Conservation (phyloP, 2,888 invertebrate species). For the Amblyjoppa proteus region DNA sequence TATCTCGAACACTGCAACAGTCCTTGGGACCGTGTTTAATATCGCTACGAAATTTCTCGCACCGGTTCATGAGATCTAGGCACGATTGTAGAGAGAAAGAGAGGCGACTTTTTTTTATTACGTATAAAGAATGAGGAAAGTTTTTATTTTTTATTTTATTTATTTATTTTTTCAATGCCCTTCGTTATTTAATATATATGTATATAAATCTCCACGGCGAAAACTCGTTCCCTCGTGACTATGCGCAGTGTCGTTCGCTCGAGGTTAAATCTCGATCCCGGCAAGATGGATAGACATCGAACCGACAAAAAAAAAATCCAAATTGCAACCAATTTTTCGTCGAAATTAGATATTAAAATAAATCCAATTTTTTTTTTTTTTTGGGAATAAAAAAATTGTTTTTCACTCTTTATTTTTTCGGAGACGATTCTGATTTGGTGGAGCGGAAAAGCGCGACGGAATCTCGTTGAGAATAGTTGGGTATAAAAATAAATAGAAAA, state of each 20-base stretch:
- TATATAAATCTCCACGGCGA: slow-evolving; percentile 18
- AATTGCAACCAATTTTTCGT: background rate
- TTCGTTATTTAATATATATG: slow-evolving; percentile 19
- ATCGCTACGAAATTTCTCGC: background rate
- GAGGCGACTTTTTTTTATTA: slow-evolving; percentile 16
- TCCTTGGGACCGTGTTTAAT: background rate
- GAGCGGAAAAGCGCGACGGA: background rate
- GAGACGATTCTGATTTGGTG: background rate
- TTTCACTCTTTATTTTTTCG: background rate
- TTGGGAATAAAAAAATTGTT: background rate
- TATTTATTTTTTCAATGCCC: slow-evolving; percentile 66
- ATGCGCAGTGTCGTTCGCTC: background rate
- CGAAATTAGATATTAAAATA: background rate
- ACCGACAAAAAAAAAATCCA: background rate
- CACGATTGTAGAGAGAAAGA: slow-evolving; percentile 28
- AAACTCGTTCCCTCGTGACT: background rate
- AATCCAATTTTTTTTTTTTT: background rate
- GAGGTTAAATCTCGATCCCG: background rate
- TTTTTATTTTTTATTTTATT: background rate
- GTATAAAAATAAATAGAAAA: background rate
- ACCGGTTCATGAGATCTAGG: slow-evolving; percentile 31
- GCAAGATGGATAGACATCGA: background rate
- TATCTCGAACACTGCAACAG: background rate
- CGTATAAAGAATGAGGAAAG: slow-evolving; percentile 53
- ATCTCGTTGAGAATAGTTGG: background rate